Conservation (phyloP, 23 tunicate species). For the Styela clava region DNA sequence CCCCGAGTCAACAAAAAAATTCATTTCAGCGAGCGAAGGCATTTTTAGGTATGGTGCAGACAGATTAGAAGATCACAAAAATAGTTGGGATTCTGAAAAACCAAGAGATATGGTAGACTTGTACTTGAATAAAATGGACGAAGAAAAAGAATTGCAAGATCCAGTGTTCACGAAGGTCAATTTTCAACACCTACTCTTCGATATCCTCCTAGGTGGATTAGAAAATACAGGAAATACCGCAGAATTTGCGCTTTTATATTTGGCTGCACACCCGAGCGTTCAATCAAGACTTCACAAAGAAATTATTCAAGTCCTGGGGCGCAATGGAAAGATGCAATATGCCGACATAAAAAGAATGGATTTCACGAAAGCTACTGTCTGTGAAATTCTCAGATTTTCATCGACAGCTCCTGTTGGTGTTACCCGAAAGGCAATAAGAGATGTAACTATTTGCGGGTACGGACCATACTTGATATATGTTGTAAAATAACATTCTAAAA, state of each 20-base stretch:
- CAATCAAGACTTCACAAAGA: background rate
- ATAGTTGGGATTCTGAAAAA: background rate
- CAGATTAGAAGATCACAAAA: background rate
- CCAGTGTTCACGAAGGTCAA: background rate
- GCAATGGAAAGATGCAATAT: background rate
- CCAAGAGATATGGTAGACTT: background rate
- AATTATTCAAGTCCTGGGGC: background rate
- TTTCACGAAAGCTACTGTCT: background rate
- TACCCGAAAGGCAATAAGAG: background rate
- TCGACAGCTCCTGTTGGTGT: background rate
- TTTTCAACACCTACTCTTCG: background rate
- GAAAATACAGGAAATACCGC: background rate
- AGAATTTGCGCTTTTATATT: background rate
- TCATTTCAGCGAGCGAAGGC: background rate
- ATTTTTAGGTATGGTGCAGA: background rate
- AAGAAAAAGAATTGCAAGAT: background rate
- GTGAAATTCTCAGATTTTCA: background rate
- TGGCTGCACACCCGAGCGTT: background rate
- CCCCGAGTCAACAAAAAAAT: background rate
- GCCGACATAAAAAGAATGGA: background rate
- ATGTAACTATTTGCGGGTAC: background rate
- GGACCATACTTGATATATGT: no score
- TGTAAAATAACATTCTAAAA: no score
- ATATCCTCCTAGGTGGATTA: background rate
- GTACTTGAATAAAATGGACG: background rate